phyloP scores from a whole-genome alignment of 2,113 vertebrate species.

The Oreochromis tanganicae region DNA sequence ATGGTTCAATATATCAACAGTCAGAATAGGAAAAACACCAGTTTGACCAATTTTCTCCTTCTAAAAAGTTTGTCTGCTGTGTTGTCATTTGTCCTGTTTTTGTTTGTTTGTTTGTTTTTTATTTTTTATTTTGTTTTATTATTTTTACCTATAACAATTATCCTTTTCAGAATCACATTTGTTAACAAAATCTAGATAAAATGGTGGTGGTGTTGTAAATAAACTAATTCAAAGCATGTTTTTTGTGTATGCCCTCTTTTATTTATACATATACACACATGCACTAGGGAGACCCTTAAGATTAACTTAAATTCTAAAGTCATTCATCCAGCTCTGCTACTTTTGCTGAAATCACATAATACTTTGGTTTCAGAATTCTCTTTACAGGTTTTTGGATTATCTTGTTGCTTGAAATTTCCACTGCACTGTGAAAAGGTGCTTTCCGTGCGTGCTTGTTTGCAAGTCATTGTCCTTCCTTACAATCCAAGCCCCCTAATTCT shows the following conservation, averaged over 20 bases:
- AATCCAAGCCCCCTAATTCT: background rate
- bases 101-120: background rate
- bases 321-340: background rate
- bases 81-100: background rate
- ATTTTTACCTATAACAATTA: background rate
- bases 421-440: background rate
- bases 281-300: background rate
- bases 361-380: background rate
- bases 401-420: background rate
- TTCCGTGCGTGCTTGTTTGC: background rate
- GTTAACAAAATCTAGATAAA: conserved; percentile 41
- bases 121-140: background rate
- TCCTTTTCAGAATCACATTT: conserved; percentile 12
- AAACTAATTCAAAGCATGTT: background rate
- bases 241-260: background rate
- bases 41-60: background rate
- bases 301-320: background rate
- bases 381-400: background rate
- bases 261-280: background rate
- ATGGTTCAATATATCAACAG: background rate
- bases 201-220: conserved; percentile 23
- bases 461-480: background rate
- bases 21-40: background rate
- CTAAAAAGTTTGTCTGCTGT: background rate
- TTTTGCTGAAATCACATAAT: background rate